Conservation (phyloP, 92 coral and sea anemone genomes). For the Palythoa caribaeorum region DNA sequence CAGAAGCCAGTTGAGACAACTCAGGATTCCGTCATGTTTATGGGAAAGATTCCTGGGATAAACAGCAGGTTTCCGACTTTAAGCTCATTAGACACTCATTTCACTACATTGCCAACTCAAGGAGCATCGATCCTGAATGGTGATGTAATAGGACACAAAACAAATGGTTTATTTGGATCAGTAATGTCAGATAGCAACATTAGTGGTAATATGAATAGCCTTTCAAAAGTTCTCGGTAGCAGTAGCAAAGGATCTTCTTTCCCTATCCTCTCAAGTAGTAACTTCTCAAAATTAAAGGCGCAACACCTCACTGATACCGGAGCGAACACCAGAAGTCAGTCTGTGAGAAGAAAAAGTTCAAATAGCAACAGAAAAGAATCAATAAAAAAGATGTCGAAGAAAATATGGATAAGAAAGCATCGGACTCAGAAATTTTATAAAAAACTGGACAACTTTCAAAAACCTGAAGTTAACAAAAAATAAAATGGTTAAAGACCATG, state of each 20-base stretch:
- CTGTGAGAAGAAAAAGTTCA: not conserved
- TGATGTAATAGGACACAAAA: slow-evolving; percentile 20
- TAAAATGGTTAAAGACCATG: not conserved
- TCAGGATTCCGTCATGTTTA: slow-evolving; percentile 39
- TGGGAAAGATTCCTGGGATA: slow-evolving; percentile 17
- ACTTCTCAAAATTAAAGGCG: slow-evolving; percentile 24
- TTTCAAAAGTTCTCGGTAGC: slow-evolving; percentile 25
- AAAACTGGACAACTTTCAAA: not conserved
- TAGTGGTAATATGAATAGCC: slow-evolving; percentile 18
- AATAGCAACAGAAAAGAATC: not conserved
- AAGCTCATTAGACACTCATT: not conserved
- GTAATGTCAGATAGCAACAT: slow-evolving; percentile 16
- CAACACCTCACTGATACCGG: slow-evolving; percentile 9
- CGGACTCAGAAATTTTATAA: not conserved
- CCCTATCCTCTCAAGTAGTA: slow-evolving; percentile 43
- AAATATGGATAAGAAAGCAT: slow-evolving; percentile 12
- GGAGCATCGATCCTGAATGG: slow-evolving; percentile 4
- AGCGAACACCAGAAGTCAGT: slow-evolving; percentile 32
- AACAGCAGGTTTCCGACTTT: not conserved
- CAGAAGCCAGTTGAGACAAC: slow-evolving; percentile 26
- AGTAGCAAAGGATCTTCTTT: slow-evolving; percentile 10
- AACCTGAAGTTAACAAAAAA: not conserved
- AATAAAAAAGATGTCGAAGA: slow-evolving; percentile 4
- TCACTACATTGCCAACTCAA: not conserved
- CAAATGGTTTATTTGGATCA: slow-evolving; percentile 25